A percentile compares a stretch with the other conserved stretches of the same genome.
Evolutionary conservation across 2,888 invertebrate genomes (phyloP).

Genomic region (Epinotia brunnichana): DNA sequence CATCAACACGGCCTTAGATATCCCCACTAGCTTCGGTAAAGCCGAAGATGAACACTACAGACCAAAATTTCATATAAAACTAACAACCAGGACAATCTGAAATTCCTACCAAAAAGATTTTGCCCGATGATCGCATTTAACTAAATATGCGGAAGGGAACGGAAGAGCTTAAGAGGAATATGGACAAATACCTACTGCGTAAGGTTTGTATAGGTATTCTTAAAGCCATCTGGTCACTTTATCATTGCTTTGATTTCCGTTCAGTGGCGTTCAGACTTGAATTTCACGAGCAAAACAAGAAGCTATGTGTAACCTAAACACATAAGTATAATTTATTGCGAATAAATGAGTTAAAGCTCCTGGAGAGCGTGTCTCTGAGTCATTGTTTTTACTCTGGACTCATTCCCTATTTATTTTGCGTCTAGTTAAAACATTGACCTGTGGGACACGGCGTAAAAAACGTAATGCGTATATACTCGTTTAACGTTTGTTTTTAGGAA

Average conservation of each 20-base stretch:
- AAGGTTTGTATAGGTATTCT: not conserved
- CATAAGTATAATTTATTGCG: slow-evolving; percentile 34
- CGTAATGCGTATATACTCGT: not conserved
- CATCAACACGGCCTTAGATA: too few relatives aligned
- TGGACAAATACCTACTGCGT: not conserved
- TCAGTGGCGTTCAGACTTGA: not conserved
- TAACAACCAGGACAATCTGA: too few relatives aligned
- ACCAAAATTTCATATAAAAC: too few relatives aligned
- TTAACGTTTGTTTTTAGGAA: not conserved
- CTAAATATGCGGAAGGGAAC: too few relatives aligned
- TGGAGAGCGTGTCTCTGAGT: not conserved
- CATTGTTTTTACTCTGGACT: slow-evolving; percentile 13
- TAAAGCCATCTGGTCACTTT: not conserved
- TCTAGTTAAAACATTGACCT: slow-evolving; percentile 8
- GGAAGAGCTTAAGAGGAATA: not conserved
- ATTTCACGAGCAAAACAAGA: slow-evolving; percentile 26
- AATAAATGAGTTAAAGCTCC: slow-evolving; percentile 24
- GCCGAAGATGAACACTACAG: too few relatives aligned
- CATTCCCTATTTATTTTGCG: not conserved
- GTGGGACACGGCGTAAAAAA: not conserved
- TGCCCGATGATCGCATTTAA: too few relatives aligned
- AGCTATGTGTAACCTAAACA: slow-evolving; percentile 40
- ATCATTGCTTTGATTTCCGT: slow-evolving; percentile 3
- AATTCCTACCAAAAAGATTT: too few relatives aligned
- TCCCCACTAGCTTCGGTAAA: too few relatives aligned